Base-by-base conservation (phyloP, 2,888 invertebrate genomes). In the Exocentrus adspersus region DNA sequence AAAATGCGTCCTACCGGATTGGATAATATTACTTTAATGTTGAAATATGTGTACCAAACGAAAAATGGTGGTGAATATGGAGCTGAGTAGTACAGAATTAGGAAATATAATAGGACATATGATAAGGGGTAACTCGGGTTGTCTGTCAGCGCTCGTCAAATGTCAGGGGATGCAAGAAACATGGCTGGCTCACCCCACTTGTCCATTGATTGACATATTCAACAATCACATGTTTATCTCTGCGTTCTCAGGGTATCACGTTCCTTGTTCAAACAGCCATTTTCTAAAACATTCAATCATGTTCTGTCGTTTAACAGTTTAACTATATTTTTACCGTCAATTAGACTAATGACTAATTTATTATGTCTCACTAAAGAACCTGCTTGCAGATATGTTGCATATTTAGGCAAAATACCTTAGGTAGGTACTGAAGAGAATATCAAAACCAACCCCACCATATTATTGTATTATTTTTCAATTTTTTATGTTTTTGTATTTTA, bases 181-280 rank as follows among this genome's bases (percentile, higher is more conserved):
- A 80, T 80, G 81, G 80, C 81, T 78, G 78, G 72, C 70, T 63
- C 71, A 73, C 78, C 78, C 77, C 69, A 75, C 75, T 79, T 77
- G 77, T 76, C 70, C 76, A 77, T 72, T 79, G 80, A 80, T 79
- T 80, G 81, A 80, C 80, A 76, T 75, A 73, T 77, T 79, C 78
- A 79, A 77, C 79, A 80, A 78, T 80, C 80, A 78, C 77, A 75
- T 78, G 78, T 79, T 79, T 78, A 75, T 77, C 77, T 76, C 67
- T 68, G 71, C 71, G 75, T 79, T 77, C 78, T 74, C 77, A 74
- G 75, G 73, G 74, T 79, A 79, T 79, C 77, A 65, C 68, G 65
- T 77, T 74, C 72, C 75, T 67, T 67, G 50, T 46, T 62, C 62
- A 43, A 43, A 52, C 70, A 60, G 65, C 65, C 72, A 72, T 75